These are phyloP conservation scores for Cyprinus carpio DNA, from an alignment of 2,113 vertebrate genomes.

Conservation along the genomic window DNA sequence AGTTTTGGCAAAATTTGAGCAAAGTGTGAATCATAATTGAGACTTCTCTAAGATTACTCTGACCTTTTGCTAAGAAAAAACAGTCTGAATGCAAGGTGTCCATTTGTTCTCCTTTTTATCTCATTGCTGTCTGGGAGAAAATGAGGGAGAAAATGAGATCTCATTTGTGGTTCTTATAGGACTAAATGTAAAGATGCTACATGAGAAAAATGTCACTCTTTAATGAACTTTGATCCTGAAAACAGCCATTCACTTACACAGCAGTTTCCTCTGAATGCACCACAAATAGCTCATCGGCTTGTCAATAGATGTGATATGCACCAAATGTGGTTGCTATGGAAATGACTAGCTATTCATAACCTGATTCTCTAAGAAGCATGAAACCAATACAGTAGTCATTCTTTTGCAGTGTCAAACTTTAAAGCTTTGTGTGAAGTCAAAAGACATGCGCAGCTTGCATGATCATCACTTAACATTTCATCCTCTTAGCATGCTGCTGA, in stretches of 20 bases:
- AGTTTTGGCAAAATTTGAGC: too few relatives aligned
- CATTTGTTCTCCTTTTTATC: too few relatives aligned
- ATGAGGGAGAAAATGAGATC: too few relatives aligned
- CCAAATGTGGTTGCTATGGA: constrained; percentile 24
- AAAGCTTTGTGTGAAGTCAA: constrained; percentile 25
- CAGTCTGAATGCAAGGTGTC: too few relatives aligned
- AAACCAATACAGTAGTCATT: constrained; percentile 20
- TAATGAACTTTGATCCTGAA: constrained; percentile 2
- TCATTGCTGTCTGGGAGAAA: too few relatives aligned
- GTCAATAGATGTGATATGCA: constrained; percentile 3
- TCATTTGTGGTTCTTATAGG: not conserved
- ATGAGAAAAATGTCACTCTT: not conserved
- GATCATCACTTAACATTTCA: not conserved
- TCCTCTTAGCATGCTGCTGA: not conserved
- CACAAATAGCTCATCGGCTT: constrained; percentile 8
- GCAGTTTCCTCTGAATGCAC: not conserved
- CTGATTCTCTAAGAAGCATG: not conserved
- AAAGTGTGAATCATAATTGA: too few relatives aligned
- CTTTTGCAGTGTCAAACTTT: constrained; percentile 5
- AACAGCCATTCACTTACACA: not conserved
- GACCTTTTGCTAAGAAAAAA: too few relatives aligned
- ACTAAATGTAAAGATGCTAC: not conserved
- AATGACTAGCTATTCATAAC: constrained; percentile 17
- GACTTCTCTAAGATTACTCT: too few relatives aligned
- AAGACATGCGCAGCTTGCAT: not conserved